Base-by-base conservation (phyloP, 2,888 invertebrate genomes). In the Octodonta nipae region DNA sequence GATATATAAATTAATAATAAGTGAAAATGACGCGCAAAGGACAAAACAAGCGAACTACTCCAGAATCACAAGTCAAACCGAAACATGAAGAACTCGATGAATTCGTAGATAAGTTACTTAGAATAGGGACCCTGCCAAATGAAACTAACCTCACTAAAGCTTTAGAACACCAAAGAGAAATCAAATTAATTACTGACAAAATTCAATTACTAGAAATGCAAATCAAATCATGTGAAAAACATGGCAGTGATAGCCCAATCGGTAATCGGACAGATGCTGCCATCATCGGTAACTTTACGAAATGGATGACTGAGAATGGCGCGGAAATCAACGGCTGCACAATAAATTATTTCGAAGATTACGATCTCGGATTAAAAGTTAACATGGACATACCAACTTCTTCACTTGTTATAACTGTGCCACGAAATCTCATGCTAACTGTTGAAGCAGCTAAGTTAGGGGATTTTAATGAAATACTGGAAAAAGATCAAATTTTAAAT, bases 351-450 rank as follows among this genome's bases (percentile, higher is more conserved):
- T 86, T 84, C 64, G 69, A 78, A 15, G 78, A 77, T 10, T 82
- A 75, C 52, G 88, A 81, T 29, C 67, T 82, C 46, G 92, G 92
- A 4, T 62, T 92, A 25, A 75, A 75, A 58, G 82, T 87, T 4
- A 71, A 70, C 5, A 71, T 70, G 47, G 72, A 78, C 49, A 72
- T 89, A 15, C 52, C 63, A 24, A 71, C 77, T 51, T 78, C 77
- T 5, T 78, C 86, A n/a, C 54, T 78, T 8, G 70, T 91, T 8
- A 68, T 92, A 7, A 73, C 76, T 8, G 76, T 93, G 36, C 92
- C 92, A 1, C 70, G 78, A 13, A 75, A 77, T 49, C 59, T 89
- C 12, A 89, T 92, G 73, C 70, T 93, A 58, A 83, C 81, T 3
- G 71, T 74, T 26, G 75, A 76, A 37, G 69, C 73, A 42, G 83